phyloP scores from a whole-genome alignment of 2,888 invertebrate genomes.

The Trachelus tabidus region DNA sequence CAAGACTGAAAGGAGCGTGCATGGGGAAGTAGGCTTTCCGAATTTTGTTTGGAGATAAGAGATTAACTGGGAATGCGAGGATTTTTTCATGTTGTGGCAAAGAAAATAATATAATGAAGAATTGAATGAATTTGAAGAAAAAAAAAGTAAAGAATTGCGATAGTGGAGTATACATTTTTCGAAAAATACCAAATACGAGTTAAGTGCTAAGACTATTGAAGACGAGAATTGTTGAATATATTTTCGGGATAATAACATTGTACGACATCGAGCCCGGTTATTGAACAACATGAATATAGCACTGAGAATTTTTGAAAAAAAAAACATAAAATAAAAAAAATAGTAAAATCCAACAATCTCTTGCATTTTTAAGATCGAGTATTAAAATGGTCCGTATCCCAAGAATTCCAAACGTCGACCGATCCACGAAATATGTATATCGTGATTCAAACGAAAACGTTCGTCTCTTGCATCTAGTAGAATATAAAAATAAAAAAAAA shows the following conservation, averaged over 20 bases:
- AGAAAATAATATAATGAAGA: neutral
- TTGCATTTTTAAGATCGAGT: neutral
- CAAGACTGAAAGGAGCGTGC: neutral
- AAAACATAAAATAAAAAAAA: too few species aligned
- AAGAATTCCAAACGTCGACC: neutral
- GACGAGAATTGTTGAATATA: too few species aligned
- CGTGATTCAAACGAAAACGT: neutral
- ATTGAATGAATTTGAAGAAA: neutral
- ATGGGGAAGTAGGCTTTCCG: neutral
- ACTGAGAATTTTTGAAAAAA: too few species aligned
- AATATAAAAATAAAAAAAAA: neutral
- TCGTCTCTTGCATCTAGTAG: neutral
- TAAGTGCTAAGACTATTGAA: neutral
- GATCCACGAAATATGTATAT: neutral
- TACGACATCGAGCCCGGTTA: neutral
- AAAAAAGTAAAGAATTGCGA: neutral
- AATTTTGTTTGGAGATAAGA: neutral
- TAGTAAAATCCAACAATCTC: neutral
- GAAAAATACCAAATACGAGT: neutral
- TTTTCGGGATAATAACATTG: neutral
- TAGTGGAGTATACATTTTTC: neutral
- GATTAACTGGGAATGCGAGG: neutral
- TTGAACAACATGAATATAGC: too few species aligned
- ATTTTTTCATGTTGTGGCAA: neutral
- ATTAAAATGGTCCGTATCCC: neutral